phyloP scores from a whole-genome alignment of 2,888 invertebrate species.

The Trachelus stipa region DNA sequence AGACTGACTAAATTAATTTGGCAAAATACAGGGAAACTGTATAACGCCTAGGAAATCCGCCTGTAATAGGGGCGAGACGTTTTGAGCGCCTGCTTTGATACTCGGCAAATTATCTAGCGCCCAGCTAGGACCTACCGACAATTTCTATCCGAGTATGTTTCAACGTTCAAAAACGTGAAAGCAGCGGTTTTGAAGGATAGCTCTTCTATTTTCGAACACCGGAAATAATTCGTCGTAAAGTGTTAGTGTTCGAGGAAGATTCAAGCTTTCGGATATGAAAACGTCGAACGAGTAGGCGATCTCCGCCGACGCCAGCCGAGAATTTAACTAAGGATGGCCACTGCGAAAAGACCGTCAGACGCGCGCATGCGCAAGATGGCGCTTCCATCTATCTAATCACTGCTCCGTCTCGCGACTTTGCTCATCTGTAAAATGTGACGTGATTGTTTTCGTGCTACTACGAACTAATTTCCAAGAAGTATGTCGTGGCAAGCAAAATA shows the following conservation, averaged over 20 bases:
- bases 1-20: too few species aligned
- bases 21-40: too few species aligned
- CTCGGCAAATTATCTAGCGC: too few species aligned
- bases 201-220: neutral
- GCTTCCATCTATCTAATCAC: neutral
- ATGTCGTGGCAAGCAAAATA: slow-evolving; percentile 4
- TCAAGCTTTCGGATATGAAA: neutral
- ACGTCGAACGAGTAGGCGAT: neutral
- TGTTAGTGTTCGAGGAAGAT: neutral
- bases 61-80: too few species aligned
- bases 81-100: too few species aligned
- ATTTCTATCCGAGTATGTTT: neutral
- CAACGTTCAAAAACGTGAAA: neutral
- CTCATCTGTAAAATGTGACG: neutral
- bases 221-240: neutral
- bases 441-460: neutral
- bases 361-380: slow-evolving; percentile 1
- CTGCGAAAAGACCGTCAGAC: neutral
- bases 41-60: too few species aligned
- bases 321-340: neutral
- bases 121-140: too few species aligned
- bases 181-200: neutral
- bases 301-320: neutral
- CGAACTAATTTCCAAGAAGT: neutral
- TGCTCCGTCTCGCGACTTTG: neutral